These are phyloP conservation scores for Apeira syringaria DNA, from an alignment of 2,888 invertebrate species.

Conservation along the genomic window DNA sequence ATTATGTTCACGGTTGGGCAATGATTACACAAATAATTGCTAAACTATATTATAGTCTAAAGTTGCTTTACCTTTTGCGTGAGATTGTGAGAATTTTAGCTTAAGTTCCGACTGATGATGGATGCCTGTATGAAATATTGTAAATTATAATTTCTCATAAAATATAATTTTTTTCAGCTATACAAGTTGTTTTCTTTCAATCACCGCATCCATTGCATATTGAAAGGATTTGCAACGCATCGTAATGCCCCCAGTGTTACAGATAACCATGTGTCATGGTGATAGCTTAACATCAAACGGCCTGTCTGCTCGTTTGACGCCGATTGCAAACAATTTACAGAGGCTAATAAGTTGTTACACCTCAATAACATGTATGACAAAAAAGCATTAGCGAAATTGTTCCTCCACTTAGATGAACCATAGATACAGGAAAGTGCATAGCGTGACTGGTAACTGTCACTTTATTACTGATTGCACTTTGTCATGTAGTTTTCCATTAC, in stretches of 20 bases:
- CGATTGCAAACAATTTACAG: too few relatives aligned
- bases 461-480: conserved; percentile 1
- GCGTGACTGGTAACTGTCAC: conserved; percentile 1
- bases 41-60: conserved; percentile 84
- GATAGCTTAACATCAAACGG: too few relatives aligned
- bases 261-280: too few relatives aligned
- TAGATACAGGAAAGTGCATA: neutral
- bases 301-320: too few relatives aligned
- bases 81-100: conserved; percentile 84
- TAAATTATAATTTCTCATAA: conserved; percentile 85
- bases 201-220: neutral
- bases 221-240: too few relatives aligned
- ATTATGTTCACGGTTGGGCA: conserved; percentile 73
- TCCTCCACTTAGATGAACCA: neutral
- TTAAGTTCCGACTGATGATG: conserved; percentile 84
- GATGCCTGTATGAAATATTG: conserved; percentile 84
- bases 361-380: conserved; percentile 1
- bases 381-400: conserved; percentile 18
- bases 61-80: conserved; percentile 84
- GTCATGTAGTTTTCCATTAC: conserved; percentile 1
- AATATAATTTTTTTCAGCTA: conserved; percentile 85
- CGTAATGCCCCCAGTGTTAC: too few relatives aligned
- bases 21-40: conserved; percentile 79
- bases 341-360: too few relatives aligned
- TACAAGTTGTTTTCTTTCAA: conserved; percentile 64